Conservation (phyloP, 1,140 invertebrate genomes). For the Octopus bimaculoides region DNA sequence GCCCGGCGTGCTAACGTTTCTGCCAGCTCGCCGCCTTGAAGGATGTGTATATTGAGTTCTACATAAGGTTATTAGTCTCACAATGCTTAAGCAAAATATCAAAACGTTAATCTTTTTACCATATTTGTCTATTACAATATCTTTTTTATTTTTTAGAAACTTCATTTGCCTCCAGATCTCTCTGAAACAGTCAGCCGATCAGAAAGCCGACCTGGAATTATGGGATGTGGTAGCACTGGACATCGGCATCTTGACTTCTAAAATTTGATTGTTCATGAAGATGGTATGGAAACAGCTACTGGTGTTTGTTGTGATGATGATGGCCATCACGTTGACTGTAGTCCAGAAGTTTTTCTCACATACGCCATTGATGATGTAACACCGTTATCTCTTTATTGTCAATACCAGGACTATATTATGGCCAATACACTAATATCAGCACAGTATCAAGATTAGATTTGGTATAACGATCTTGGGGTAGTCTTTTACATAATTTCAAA, state of each 20-base stretch:
- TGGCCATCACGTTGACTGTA: too few species aligned
- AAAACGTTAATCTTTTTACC: background rate
- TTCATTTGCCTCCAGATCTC: slow-evolving; percentile 82
- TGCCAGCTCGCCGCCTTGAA: background rate
- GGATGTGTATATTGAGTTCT: background rate
- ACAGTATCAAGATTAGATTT: too few species aligned
- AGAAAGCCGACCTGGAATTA: slow-evolving; percentile 63
- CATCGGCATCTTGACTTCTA: slow-evolving; percentile 38
- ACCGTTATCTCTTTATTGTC: too few species aligned
- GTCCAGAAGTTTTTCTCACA: too few species aligned
- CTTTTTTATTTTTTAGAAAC: slow-evolving; percentile 58
- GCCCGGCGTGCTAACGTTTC: too few species aligned
- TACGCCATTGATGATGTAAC: too few species aligned
- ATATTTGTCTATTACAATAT: slow-evolving; percentile 7
- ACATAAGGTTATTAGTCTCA: background rate
- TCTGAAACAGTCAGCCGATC: slow-evolving; percentile 65
- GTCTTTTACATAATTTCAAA: too few species aligned
- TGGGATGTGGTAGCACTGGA: slow-evolving; percentile 14
- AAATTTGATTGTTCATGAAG: background rate
- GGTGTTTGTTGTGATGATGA: too few species aligned
- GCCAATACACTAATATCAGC: too few species aligned
- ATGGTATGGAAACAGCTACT: too few species aligned
- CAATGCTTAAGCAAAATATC: background rate
- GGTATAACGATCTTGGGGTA: too few species aligned
- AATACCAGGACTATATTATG: too few species aligned